Percentiles rank a stretch among this genome's conserved stretches.
These are phyloP conservation scores for Alouatta caraya DNA, from an alignment of 2,797 vertebrate species.

Conservation along the genomic window DNA sequence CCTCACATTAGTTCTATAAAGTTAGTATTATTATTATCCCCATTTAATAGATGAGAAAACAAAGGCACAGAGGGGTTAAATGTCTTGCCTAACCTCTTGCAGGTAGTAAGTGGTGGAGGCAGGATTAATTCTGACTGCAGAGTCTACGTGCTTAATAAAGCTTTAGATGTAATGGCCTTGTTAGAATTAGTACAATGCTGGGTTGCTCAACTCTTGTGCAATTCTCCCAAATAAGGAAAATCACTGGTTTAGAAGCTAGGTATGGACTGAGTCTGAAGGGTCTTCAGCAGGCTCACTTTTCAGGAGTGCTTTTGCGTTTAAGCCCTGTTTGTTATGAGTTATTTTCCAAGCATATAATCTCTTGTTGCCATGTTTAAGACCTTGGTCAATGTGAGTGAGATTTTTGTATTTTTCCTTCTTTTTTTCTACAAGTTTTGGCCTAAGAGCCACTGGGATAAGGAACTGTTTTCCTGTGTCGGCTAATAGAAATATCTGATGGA, in stretches of 20 bases:
- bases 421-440: neutral
- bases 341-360: neutral
- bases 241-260: neutral
- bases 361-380: neutral
- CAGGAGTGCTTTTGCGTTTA: neutral
- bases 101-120: neutral
- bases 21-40: neutral
- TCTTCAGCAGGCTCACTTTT: neutral
- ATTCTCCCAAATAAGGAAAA: slow-evolving; percentile 20
- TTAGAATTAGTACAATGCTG: neutral
- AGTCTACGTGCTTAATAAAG: neutral
- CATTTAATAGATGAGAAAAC: neutral
- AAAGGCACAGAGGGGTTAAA: neutral
- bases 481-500: slow-evolving; percentile 32
- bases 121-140: neutral
- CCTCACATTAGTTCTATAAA: neutral
- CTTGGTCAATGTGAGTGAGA: neutral
- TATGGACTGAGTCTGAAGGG: neutral
- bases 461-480: neutral
- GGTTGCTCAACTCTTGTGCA: neutral
- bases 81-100: neutral
- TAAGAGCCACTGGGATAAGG: neutral
- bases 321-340: neutral
- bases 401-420: neutral
- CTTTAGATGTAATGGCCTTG: neutral